Conservation (phyloP, 2,113 vertebrate genomes). For the Ahaetulla prasina region DNA sequence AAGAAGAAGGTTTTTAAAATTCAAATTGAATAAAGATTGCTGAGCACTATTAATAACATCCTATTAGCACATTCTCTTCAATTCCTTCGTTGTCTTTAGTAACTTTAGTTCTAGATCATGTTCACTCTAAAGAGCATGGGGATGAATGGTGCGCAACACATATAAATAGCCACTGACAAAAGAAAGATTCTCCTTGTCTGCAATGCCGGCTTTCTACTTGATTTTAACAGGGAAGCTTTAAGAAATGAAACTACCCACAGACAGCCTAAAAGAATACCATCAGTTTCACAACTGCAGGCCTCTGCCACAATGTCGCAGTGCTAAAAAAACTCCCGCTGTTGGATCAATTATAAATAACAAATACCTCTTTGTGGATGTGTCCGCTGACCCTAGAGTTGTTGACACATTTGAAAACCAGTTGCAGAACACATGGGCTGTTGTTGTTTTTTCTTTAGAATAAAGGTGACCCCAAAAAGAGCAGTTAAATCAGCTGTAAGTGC, state of each 20-base stretch:
- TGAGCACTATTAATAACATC: background rate
- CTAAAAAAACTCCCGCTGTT: background rate
- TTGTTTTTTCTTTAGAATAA: background rate
- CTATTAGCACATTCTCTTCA: background rate
- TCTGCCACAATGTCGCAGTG: background rate
- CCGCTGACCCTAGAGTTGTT: background rate
- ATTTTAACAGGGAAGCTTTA: background rate
- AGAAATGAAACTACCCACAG: no score
- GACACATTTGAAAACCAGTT: background rate
- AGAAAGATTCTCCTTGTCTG: background rate
- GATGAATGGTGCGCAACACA: background rate
- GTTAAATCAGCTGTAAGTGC: slow-evolving; percentile 27
- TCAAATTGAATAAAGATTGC: background rate
- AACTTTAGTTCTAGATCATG: background rate
- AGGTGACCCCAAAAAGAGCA: background rate
- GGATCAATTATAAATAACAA: background rate
- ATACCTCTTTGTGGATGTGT: background rate
- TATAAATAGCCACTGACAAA: background rate
- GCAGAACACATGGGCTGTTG: background rate
- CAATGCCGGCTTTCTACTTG: background rate
- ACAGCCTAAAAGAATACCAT: background rate
- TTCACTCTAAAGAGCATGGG: background rate
- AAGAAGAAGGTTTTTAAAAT: background rate
- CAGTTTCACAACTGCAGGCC: background rate
- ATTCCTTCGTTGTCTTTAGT: background rate